Base-by-base conservation (phyloP, 2,113 vertebrate genomes). In the Actinemys pallida region DNA sequence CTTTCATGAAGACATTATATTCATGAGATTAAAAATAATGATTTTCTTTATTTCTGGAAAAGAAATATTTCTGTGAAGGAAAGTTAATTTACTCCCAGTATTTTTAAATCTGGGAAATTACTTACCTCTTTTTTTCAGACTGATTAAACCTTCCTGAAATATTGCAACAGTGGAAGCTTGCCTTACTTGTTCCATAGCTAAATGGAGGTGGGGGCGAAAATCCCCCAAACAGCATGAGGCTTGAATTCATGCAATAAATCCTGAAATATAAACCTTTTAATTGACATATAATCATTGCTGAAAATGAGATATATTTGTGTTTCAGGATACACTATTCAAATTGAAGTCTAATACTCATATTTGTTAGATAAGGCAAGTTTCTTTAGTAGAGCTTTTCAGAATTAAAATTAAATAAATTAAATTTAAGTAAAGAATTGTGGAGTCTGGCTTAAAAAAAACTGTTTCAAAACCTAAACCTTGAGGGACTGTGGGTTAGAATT, bases 71-170 rank as follows among this genome's bases (percentile, higher is more conserved):
- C 65, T 92, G 65, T 90, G 39, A 39, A n/a, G n/a, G 8, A 72
- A 72, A 72, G 53, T n/a, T 90, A 6, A 8, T 88, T 94, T 93
- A 76, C 35, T 24, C 7, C 1, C 84, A 83, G 8, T 50, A 39
- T 75, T 94, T 93, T 80, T 83, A 81, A 89, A 80, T 90, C 39
- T 81, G 35, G 45, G 45, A 83, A 85, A 72, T 82, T 88, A 1
- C 10, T 89, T 88, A 53, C 25, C 10, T 88, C 29, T 95, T 88
- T 94, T 2, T 1, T 3, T 0, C n/a, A 79, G 54, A 72, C 87
- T 79, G 65, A 84, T 94, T 92, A 57, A 94, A 91, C 91, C 85
- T 39, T 56, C 39, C 78, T 84, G 83, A 93, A 78, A 87, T 83
- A 85, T 87, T 87, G 65, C 65, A 81, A 31, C 47, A 2, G 1